Conservation (phyloP, 2,888 invertebrate species). For the Mythimna lalbum region DNA sequence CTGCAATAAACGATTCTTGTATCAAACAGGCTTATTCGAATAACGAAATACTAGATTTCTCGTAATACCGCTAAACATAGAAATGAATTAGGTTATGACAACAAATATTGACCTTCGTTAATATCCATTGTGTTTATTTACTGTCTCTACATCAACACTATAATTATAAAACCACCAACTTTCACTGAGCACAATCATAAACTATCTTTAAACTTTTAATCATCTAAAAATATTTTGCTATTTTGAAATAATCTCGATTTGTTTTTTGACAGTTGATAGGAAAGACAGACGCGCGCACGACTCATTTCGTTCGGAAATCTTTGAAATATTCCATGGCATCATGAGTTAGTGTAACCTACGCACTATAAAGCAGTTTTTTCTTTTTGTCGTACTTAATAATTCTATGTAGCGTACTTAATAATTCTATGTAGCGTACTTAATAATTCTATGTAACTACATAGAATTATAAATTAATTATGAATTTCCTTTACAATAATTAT, state of each 20-base stretch:
- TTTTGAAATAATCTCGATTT: constrained; percentile 58
- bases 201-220: not conserved
- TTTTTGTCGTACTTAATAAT: too few relatives aligned
- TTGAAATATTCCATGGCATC: not conserved
- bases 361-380: too few relatives aligned
- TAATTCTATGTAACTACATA: too few relatives aligned
- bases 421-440: too few relatives aligned
- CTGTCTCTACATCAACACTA: constrained; percentile 33
- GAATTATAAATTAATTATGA: too few relatives aligned
- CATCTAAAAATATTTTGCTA: constrained; percentile 30
- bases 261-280: constrained; percentile 58
- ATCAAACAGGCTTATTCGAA: not conserved
- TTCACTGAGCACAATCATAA: constrained; percentile 29
- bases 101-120: constrained; percentile 79
- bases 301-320: constrained; percentile 46
- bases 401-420: too few relatives aligned
- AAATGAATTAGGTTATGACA: constrained; percentile 61
- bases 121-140: constrained; percentile 77
- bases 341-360: not conserved
- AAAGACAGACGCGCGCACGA: constrained; percentile 50
- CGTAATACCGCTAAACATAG: constrained; percentile 62
- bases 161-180: constrained; percentile 17
- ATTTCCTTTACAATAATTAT: too few relatives aligned
- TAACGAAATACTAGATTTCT: not conserved
- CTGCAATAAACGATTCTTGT: not conserved